Percentiles rank a stretch among this genome's conserved stretches.
Conservation (phyloP, 2,888 invertebrate genomes). For the Rhagium mordax region DNA sequence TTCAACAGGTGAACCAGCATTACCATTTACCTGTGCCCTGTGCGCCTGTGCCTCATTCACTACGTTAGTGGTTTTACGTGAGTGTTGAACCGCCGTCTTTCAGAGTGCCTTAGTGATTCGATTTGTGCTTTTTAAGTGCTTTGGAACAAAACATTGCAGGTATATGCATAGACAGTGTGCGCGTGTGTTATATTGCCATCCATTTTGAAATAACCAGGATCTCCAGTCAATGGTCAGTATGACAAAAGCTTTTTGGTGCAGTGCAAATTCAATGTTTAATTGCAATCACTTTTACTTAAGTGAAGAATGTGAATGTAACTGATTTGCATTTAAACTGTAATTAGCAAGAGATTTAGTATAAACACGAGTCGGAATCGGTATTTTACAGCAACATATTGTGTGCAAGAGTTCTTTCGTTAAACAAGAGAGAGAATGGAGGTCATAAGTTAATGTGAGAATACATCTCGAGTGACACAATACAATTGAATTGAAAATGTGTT, state of each 20-base stretch:
- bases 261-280: no score
- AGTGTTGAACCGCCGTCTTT: slow-evolving; percentile 35
- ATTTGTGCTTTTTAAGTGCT: slow-evolving; percentile 38
- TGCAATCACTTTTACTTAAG: neutral
- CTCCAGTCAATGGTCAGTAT: neutral
- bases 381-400: neutral
- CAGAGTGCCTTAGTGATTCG: neutral
- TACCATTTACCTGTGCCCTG: slow-evolving; percentile 46
- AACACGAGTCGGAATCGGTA: neutral
- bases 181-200: neutral
- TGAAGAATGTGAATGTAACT: neutral
- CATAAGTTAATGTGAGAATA: neutral
- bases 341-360: neutral
- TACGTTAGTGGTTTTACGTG: slow-evolving; percentile 57
- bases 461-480: neutral
- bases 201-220: neutral
- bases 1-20: slow-evolving; percentile 65
- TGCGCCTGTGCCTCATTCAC: slow-evolving; percentile 57
- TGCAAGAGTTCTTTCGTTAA: neutral
- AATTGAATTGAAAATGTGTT: neutral
- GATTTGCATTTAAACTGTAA: neutral
- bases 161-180: neutral
- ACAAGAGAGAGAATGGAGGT: neutral
- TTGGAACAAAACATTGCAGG: slow-evolving; percentile 16
- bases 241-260: neutral